These are phyloP conservation scores for Tragelaphus strepsiceros DNA, from an alignment of 2,113 vertebrate genomes.

Conservation along the genomic window DNA sequence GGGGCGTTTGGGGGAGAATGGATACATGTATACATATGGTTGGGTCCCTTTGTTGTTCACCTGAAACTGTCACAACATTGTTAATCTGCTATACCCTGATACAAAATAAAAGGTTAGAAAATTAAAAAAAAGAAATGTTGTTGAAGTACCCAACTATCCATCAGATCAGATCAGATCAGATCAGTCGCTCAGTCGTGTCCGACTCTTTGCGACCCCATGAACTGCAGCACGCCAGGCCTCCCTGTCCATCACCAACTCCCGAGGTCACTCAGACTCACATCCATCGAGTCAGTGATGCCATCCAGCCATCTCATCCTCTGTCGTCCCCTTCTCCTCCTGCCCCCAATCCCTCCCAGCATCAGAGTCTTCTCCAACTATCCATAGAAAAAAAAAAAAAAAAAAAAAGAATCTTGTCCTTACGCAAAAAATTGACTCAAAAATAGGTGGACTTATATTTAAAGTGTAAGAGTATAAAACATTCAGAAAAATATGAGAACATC, in stretches of 20 bases:
- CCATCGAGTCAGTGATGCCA: too few relatives aligned
- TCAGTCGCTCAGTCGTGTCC: too few relatives aligned
- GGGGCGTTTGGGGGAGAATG: not conserved
- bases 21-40: not conserved
- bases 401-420: not conserved
- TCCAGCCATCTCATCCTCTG: too few relatives aligned
- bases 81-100: not conserved
- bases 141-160: not conserved
- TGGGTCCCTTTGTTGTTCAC: not conserved
- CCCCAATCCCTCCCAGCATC: too few relatives aligned
- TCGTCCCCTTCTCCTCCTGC: too few relatives aligned
- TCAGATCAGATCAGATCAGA: too few relatives aligned
- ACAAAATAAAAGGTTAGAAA: not conserved
- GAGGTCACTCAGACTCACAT: too few relatives aligned
- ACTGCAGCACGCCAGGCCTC: too few relatives aligned
- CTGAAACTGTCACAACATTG: not conserved
- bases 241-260: too few relatives aligned
- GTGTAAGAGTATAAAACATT: not conserved
- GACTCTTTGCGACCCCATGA: too few relatives aligned
- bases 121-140: not conserved
- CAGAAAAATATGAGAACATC: not conserved
- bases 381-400: too few relatives aligned
- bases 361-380: too few relatives aligned
- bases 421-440: not conserved
- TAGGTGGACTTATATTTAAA: not conserved